Base-by-base conservation (phyloP, 1,140 invertebrate genomes). In the Procambarus virginalis region DNA sequence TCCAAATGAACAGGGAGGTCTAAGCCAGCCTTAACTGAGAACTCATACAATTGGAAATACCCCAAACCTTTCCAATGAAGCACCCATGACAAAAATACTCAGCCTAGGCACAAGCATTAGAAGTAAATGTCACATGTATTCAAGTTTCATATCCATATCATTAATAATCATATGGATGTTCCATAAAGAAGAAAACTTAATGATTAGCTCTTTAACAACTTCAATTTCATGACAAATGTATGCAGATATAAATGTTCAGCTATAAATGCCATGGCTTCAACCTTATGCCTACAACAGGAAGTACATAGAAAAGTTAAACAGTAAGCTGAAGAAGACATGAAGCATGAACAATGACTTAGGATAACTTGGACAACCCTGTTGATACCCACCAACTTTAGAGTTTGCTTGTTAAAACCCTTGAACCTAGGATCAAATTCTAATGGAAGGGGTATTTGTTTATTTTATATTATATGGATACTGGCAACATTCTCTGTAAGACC, bases 351-450 rank as follows among this genome's bases (percentile, higher is more conserved):
- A 45, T 73, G 68, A 58, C 48, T 85, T 73, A 85, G 84, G 73
- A 75, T 70, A 85, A 48, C 75, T 85, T 73, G 49, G 84, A 85
- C 84, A 85, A 85, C 84, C 84, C 84, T 85, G 84, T 85, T 51
- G 6, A 45, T 46, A 58, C n/a, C 49, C 49, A 85, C 22, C 68
- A 73, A 73, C 22, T 73, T 34, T 5, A 73, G n/a, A 34, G 5
- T 73, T 34, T 73, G 68, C 10, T n/a, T 34, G 10, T 73, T 73
- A 14, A 73, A 73, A 34, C 68, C 68, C 22, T 6, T 73, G 68
- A 73, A 34, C 68, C 68, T 73, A 73, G 20, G 17, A 68, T 4
- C 64, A 68, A 68, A 34, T 73, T 6, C 68, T 73, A 73, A 34
- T 73, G 22, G n/a, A 20, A 34, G 68, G 68, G 68, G 14, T 4